phyloP scores from a whole-genome alignment of 2,113 vertebrate genomes.

The Paramisgurnus dabryanus region DNA sequence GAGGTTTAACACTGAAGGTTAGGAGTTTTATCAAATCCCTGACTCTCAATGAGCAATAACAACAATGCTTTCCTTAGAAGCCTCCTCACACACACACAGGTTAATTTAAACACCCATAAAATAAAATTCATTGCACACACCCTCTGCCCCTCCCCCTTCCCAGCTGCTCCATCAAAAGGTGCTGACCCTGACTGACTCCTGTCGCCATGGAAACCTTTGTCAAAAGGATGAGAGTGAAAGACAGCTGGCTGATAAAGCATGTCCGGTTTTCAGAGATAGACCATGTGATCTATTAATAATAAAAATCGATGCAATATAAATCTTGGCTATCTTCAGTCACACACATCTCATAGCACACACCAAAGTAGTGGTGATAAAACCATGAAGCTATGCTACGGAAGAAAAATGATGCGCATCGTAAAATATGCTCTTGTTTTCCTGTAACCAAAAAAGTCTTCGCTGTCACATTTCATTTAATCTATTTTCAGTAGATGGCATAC shows the following conservation, averaged over 20 bases:
- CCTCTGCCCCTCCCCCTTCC: slow-evolving; percentile 31
- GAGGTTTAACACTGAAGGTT: too few species aligned
- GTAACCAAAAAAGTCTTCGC: background rate
- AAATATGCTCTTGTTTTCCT: background rate
- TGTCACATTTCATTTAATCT: background rate
- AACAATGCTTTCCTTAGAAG: background rate
- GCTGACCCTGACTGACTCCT: slow-evolving; percentile 53
- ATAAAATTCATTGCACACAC: slow-evolving; percentile 23
- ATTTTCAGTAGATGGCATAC: background rate
- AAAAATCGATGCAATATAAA: slow-evolving; percentile 45
- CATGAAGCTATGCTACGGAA: background rate
- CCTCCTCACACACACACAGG: slow-evolving; percentile 31
- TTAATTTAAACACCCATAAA: slow-evolving; percentile 29
- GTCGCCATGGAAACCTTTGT: slow-evolving; percentile 56
- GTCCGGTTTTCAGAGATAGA: slow-evolving; percentile 11
- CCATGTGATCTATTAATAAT: slow-evolving; percentile 47
- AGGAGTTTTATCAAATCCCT: too few species aligned
- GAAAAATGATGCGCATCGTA: background rate
- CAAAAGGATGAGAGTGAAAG: slow-evolving; percentile 27
- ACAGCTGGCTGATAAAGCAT: slow-evolving; percentile 37
- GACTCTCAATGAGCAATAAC: background rate
- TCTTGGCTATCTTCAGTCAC: slow-evolving; percentile 38
- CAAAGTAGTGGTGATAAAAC: background rate
- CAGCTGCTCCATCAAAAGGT: slow-evolving; percentile 57
- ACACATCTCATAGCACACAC: background rate